Conservation (phyloP, 2,797 vertebrate species). For the Characodon lateralis region DNA sequence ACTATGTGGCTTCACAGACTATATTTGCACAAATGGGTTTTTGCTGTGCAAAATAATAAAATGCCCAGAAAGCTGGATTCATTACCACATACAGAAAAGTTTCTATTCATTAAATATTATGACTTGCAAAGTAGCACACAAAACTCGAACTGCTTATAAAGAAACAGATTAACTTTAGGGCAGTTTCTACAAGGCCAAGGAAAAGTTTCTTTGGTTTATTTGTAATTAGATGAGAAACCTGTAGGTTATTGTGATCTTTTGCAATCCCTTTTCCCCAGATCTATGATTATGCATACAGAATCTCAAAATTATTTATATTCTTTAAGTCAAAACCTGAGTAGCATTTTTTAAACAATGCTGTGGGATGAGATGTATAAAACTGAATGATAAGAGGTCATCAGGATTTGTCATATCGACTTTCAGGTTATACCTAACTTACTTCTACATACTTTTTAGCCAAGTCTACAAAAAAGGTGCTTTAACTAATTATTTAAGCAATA, state of each 20-base stretch:
- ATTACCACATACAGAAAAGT: constrained; percentile 20
- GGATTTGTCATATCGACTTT: neutral
- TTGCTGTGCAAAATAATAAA: constrained; percentile 32
- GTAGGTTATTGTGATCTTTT: constrained; percentile 8
- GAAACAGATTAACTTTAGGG: neutral
- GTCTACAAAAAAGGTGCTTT: neutral
- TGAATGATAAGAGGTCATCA: neutral
- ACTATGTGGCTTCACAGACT: constrained; percentile 19
- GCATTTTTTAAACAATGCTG: neutral
- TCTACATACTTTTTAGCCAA: neutral
- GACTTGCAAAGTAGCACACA: constrained; percentile 3
- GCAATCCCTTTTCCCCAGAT: neutral
- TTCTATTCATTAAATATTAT: constrained; percentile 37
- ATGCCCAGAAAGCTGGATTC: constrained; percentile 15
- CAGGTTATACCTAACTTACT: neutral
- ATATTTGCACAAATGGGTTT: constrained; percentile 26
- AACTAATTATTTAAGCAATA: neutral
- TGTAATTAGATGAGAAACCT: constrained; percentile 18
- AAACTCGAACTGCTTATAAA: constrained; percentile 1
- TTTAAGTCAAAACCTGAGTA: constrained; percentile 1
- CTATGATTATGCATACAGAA: neutral
- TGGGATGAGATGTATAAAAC: neutral
- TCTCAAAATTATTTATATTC: constrained; percentile 6
- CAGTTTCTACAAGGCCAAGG: constrained; percentile 17
- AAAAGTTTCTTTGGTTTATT: constrained; percentile 29